A percentile compares a stretch with the other conserved stretches of the same genome.
Conservation (phyloP, 64 coral and sea anemone genomes). For the Dendrophyllia cribrosa region DNA sequence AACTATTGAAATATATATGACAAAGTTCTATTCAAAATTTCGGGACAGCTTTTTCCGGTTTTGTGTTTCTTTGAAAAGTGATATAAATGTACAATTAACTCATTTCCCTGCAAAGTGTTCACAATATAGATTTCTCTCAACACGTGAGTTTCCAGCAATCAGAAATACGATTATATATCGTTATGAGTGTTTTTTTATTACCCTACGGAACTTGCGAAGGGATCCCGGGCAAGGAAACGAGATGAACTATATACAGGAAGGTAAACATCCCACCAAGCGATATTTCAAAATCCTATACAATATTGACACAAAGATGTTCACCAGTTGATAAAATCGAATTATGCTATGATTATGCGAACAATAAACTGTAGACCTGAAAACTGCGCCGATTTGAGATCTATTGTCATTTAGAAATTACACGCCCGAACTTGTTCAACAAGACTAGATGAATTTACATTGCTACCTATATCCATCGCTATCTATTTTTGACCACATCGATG, state of each 20-base stretch:
- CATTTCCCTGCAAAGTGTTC: neutral
- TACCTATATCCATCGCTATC: neutral
- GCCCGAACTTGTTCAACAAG: neutral
- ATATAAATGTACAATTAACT: neutral
- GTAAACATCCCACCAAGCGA: slow-evolving; percentile 24
- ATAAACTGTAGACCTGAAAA: slow-evolving; percentile 38
- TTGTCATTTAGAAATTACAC: slow-evolving; percentile 15
- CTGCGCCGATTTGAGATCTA: neutral
- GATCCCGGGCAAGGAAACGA: neutral
- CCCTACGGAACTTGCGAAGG: neutral
- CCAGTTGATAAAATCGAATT: slow-evolving; percentile 48
- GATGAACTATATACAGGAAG: neutral
- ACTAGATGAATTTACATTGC: neutral
- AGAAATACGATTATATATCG: too few species aligned
- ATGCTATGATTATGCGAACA: slow-evolving; percentile 3
- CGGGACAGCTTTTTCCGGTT: slow-evolving; percentile 10
- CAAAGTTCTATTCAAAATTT: neutral
- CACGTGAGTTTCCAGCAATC: neutral
- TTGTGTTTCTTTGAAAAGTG: neutral
- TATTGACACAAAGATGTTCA: slow-evolving; percentile 43
- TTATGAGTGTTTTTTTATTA: too few species aligned
- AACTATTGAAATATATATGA: neutral
- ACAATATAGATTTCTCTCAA: neutral
- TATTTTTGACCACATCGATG: neutral
- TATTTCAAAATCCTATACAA: slow-evolving; percentile 17